These are phyloP conservation scores for Pammene fasciana DNA, from an alignment of 2,888 invertebrate species.

Conservation along the genomic window DNA sequence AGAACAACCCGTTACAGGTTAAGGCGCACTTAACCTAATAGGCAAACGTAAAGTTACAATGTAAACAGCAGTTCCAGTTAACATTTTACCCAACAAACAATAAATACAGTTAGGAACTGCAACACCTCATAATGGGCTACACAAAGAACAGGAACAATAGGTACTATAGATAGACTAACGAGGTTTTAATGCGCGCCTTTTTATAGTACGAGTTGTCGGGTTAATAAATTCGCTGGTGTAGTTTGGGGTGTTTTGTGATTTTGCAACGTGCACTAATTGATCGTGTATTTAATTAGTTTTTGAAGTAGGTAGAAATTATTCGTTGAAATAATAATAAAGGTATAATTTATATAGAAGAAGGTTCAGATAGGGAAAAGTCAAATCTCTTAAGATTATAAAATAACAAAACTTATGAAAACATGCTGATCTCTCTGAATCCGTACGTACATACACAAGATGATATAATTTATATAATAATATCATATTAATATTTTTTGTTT, in stretches of 20 bases:
- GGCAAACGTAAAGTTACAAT: constrained; percentile 14
- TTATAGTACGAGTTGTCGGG: constrained; percentile 5
- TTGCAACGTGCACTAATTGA: background rate
- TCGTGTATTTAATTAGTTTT: background rate
- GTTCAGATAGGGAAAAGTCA: no score
- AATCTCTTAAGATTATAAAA: no score
- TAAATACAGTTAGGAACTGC: background rate
- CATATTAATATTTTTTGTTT: no score
- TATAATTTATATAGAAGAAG: no score
- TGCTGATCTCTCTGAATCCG: no score
- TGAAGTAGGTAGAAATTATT: background rate
- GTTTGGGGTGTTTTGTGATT: background rate
- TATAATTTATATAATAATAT: no score
- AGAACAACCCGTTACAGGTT: constrained; percentile 1
- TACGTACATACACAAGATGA: no score
- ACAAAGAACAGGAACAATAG: constrained; percentile 5
- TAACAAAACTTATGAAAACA: no score
- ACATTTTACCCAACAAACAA: background rate
- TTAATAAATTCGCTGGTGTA: background rate
- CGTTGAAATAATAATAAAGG: background rate
- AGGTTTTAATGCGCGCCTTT: constrained; percentile 39
- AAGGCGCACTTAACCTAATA: constrained; percentile 9
- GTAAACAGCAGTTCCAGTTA: background rate
- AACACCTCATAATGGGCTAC: constrained; percentile 24
- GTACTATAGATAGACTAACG: constrained; percentile 30